Conservation (phyloP, 2,888 invertebrate species). For the Dryobota labecula region DNA sequence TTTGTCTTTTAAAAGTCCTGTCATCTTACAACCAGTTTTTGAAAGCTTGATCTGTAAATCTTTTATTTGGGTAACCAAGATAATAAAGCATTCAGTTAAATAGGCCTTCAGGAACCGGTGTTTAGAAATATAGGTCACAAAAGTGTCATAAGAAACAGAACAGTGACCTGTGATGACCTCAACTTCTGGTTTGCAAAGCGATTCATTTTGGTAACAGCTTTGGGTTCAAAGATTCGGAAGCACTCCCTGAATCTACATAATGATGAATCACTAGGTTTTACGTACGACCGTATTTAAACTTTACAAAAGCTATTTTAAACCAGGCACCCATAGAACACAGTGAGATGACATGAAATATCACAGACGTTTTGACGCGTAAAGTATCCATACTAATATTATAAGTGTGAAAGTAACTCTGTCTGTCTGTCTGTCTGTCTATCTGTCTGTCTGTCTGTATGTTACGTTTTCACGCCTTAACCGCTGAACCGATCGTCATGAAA, state of each 20-base stretch:
- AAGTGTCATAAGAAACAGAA: slow-evolving; percentile 12
- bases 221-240: not conserved
- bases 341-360: not conserved
- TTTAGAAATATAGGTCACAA: slow-evolving; percentile 26
- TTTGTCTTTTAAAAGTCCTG: not conserved
- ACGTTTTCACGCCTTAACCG: too few relatives aligned
- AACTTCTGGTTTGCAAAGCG: not conserved
- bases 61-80: not conserved
- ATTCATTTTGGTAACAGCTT: not conserved
- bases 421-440: too few relatives aligned
- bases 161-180: slow-evolving; percentile 29
- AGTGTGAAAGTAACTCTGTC: too few relatives aligned
- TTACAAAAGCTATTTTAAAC: not conserved
- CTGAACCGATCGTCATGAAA: too few relatives aligned
- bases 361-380: not conserved
- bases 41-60: not conserved
- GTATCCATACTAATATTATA: too few relatives aligned
- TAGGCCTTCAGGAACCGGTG: not conserved
- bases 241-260: not conserved
- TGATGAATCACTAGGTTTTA: not conserved
- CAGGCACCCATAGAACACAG: not conserved
- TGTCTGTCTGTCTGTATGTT: too few relatives aligned
- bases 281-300: not conserved
- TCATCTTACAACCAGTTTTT: not conserved
- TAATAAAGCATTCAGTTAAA: slow-evolving; percentile 9